phyloP scores from a whole-genome alignment of 2,113 vertebrate genomes.

The Spilogale gracilis region DNA sequence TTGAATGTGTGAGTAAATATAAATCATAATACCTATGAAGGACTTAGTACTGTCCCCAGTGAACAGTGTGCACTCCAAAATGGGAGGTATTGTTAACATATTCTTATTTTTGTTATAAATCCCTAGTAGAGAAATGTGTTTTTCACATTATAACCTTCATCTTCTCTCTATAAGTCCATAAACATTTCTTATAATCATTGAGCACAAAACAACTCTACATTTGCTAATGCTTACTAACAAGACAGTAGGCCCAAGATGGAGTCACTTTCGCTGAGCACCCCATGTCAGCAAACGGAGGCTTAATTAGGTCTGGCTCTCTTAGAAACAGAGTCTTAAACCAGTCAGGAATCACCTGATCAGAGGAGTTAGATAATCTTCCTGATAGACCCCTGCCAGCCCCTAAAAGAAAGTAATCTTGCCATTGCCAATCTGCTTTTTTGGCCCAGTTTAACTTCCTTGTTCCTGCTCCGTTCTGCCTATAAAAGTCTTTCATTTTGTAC shows the following conservation, averaged over 20 bases:
- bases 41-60: not conserved
- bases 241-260: not conserved
- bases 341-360: not conserved
- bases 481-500: not conserved
- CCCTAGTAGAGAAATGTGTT: not conserved
- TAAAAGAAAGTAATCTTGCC: not conserved
- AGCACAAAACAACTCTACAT: not conserved
- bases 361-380: not conserved
- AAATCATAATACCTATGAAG: not conserved
- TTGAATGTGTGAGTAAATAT: not conserved
- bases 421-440: not conserved
- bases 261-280: not conserved
- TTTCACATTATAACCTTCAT: not conserved
- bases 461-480: not conserved
- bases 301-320: not conserved
- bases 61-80: not conserved
- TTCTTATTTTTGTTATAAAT: not conserved
- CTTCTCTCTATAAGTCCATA: not conserved
- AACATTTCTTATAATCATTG: not conserved
- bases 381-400: not conserved
- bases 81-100: not conserved
- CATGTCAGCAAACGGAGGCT: not conserved
- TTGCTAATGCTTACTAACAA: not conserved
- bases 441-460: not conserved
- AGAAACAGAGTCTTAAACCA: not conserved